Base-by-base conservation (phyloP, 2,888 invertebrate species). In the Andrena hattorfiana region DNA sequence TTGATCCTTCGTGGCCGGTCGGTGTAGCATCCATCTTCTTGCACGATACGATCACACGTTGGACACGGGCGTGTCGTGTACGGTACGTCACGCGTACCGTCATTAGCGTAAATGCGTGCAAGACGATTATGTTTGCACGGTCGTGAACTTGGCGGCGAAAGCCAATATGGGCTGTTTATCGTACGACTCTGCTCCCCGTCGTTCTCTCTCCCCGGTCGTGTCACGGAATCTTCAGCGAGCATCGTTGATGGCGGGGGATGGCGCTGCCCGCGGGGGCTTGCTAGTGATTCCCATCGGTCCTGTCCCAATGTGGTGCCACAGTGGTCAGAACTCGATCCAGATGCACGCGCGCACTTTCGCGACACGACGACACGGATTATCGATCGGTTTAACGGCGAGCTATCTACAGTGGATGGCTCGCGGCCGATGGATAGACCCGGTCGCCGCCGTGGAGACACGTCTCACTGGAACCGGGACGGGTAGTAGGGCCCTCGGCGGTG, bases 141-240 rank as follows among this genome's bases (percentile, higher is more conserved):
- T 77, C 51, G 62, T 70, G 75, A 81, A 84, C 32, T 83, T 56
- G 85, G 81, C 83, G 89, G 89, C 89, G 90, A 90, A 90, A 90
- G 87, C 89, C 88, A 85, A 76, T 13, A 42, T 76, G 78, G 89
- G 83, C 82, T 86, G 77, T 59, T 81, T 72, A 84, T 77, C 82
- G 60, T 74, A 80, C 85, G 77, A 83, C 81, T 83, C 84, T 75
- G 51, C 71, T 68, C 60, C 59, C 68, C 75, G 76, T 77, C 72
- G 62, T 81, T 69, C 73, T 71, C 35, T 68, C 60, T 59, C 32
- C n/a, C 13, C 60, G 49, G 63, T 66, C 54, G 42, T 32, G 51
- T 60, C 74, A 26, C 35, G 66, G 71, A 60, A 67, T 59, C 8
- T 5, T 32, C 23, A 67, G 62, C 60, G 67, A 79, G 67, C 16